These are phyloP conservation scores for Scleropages formosus DNA, from an alignment of 2,797 vertebrate species.

Conservation along the genomic window DNA sequence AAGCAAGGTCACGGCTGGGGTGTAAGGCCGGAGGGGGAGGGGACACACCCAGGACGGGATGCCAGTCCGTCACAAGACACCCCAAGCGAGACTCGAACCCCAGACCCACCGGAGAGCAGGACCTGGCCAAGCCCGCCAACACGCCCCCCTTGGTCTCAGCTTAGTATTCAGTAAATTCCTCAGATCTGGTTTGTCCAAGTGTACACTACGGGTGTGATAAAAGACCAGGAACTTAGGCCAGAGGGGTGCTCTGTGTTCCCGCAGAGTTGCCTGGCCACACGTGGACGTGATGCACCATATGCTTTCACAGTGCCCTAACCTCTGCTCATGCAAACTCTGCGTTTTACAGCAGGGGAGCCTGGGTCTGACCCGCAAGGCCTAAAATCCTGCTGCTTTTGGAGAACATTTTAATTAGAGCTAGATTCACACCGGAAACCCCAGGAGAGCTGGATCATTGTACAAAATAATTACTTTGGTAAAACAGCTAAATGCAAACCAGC, in stretches of 20 bases:
- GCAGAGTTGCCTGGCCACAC: not conserved
- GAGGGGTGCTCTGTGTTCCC: not conserved
- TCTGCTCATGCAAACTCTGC: not conserved
- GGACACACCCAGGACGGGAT: too few species aligned
- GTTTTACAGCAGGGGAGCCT: not conserved
- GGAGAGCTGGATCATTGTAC: not conserved
- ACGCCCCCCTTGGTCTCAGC: too few species aligned
- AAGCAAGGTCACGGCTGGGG: too few species aligned
- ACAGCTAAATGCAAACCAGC: not conserved
- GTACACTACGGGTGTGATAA: not conserved
- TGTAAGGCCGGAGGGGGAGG: too few species aligned
- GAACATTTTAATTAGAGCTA: not conserved
- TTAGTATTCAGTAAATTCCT: too few species aligned
- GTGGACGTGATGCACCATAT: not conserved
- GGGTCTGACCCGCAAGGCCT: not conserved
- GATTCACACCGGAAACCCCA: slow-evolving; percentile 2
- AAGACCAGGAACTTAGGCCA: not conserved
- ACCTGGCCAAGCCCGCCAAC: too few species aligned
- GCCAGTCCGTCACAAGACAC: too few species aligned
- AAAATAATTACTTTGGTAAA: too few species aligned
- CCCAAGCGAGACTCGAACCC: too few species aligned
- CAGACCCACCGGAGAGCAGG: too few species aligned
- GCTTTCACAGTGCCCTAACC: not conserved
- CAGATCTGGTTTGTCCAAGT: too few species aligned
- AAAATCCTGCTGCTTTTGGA: not conserved